Percentiles rank a stretch among this genome's conserved stretches.
phyloP scores from a whole-genome alignment of 2,888 invertebrate species.

The Cylloceria caligata region DNA sequence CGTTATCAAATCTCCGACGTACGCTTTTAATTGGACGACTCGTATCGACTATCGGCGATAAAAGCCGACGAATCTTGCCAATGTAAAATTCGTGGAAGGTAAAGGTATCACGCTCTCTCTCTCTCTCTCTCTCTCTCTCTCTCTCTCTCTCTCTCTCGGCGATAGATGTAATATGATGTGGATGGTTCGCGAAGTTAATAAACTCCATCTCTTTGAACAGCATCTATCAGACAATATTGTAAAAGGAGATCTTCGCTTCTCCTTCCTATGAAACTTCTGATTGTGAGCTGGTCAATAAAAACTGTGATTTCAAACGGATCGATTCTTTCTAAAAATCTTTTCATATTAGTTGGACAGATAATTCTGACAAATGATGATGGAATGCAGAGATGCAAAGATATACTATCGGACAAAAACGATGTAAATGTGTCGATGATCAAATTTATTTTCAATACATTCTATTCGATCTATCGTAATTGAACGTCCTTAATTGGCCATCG shows the following conservation, averaged over 20 bases:
- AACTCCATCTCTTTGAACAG: too few relatives aligned
- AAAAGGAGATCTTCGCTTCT: background rate
- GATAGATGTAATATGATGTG: background rate
- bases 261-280: background rate
- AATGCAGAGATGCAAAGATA: background rate
- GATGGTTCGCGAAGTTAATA: background rate
- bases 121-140: too few relatives aligned
- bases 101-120: background rate
- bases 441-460: too few relatives aligned
- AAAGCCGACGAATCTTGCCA: conserved; percentile 56
- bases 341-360: background rate
- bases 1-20: conserved; percentile 75
- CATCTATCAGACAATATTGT: conserved; percentile 6
- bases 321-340: too few relatives aligned
- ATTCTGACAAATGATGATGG: background rate
- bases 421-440: background rate
- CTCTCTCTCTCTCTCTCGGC: too few relatives aligned
- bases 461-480: too few relatives aligned
- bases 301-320: background rate
- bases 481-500: too few relatives aligned
- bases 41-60: conserved; percentile 76
- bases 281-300: background rate
- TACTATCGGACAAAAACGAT: too few relatives aligned
- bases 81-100: conserved; percentile 67
- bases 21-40: conserved; percentile 75